Conservation (phyloP, 1,140 invertebrate species). For the Reticulitermes speratus region DNA sequence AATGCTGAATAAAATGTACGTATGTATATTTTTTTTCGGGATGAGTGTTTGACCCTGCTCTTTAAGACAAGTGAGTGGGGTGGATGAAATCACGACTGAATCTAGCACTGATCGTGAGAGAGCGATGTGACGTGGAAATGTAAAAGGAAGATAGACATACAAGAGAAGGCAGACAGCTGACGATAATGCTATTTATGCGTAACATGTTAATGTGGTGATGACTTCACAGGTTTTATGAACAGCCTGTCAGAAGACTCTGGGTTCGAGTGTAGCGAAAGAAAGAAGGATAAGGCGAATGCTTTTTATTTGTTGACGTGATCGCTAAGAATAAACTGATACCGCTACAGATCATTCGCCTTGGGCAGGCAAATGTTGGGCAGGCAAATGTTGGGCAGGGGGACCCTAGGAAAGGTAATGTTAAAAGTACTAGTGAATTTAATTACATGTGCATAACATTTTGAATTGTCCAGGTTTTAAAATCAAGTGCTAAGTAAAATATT, state of each 20-base stretch:
- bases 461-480: no score
- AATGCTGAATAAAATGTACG: background rate
- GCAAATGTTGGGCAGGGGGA: no score
- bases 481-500: no score
- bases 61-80: background rate
- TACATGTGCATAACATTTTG: no score
- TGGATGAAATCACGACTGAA: background rate
- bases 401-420: no score
- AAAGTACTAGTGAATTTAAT: no score
- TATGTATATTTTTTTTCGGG: background rate
- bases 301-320: no score
- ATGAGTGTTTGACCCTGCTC: background rate
- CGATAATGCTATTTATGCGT: background rate
- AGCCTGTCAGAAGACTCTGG: background rate
- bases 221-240: background rate
- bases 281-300: no score
- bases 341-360: no score
- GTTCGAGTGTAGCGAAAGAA: background rate
- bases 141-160: background rate
- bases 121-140: background rate
- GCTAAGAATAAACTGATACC: no score
- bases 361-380: no score
- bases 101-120: background rate
- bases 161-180: background rate
- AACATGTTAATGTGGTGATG: constrained; percentile 13